These are phyloP conservation scores for Cephalopachus bancanus DNA, from an alignment of 2,797 vertebrate species.

Conservation along the genomic window DNA sequence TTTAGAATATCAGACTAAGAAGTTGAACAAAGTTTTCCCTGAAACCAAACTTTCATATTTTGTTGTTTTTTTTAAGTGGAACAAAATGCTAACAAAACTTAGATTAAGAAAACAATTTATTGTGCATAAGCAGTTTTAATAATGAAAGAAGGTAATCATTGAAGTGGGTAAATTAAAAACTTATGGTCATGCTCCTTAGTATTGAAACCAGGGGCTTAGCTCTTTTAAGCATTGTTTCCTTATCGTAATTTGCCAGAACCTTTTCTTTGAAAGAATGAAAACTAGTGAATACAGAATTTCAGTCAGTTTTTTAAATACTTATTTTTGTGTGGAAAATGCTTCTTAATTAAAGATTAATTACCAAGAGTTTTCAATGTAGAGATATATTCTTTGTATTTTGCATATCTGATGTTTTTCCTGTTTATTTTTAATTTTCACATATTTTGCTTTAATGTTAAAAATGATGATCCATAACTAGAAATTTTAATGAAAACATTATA, in stretches of 20 bases:
- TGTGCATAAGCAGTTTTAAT: slow-evolving; percentile 26
- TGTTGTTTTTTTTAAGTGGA: slow-evolving; percentile 3
- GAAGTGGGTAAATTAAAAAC: not conserved
- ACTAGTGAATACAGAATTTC: slow-evolving; percentile 34
- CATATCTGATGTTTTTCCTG: not conserved
- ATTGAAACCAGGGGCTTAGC: slow-evolving; percentile 2
- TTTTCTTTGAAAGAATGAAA: slow-evolving; percentile 59
- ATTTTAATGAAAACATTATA: slow-evolving; percentile 26
- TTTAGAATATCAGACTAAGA: slow-evolving; percentile 44
- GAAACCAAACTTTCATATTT: not conserved
- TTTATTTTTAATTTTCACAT: slow-evolving; percentile 33
- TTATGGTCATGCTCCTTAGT: not conserved
- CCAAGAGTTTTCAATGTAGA: not conserved
- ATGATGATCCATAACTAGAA: slow-evolving; percentile 4
- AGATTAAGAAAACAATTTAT: slow-evolving; percentile 50
- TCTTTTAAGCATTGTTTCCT: not conserved
- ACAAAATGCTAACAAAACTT: slow-evolving; percentile 48
- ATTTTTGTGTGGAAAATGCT: slow-evolving; percentile 44
- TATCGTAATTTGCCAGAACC: slow-evolving; percentile 40
- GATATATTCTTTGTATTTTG: not conserved
- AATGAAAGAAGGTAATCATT: slow-evolving; percentile 35
- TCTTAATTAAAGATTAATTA: slow-evolving; percentile 59
- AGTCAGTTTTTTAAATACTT: not conserved
- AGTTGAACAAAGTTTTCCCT: slow-evolving; percentile 9
- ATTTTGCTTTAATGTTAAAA: slow-evolving; percentile 57